These are phyloP conservation scores for Paramormyrops hopkinsi DNA, from an alignment of 2,797 vertebrate genomes.

Conservation along the genomic window DNA sequence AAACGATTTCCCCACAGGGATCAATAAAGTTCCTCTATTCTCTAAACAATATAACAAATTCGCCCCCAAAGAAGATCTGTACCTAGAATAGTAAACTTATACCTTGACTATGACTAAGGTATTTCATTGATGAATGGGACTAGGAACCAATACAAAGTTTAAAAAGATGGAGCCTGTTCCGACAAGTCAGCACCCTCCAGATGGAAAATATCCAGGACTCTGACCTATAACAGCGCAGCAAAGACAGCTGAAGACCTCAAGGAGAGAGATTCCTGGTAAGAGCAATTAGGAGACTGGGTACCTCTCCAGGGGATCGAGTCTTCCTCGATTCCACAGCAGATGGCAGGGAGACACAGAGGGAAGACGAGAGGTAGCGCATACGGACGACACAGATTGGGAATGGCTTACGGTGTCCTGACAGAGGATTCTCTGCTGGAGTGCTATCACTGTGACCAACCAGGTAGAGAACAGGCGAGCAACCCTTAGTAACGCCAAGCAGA, in stretches of 20 bases:
- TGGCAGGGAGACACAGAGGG: conserved; percentile 10
- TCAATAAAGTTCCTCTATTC: neutral
- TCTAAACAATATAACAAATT: neutral
- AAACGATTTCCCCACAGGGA: neutral
- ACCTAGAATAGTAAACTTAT: neutral
- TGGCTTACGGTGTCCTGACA: neutral
- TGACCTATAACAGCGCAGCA: conserved; percentile 11
- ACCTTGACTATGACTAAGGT: neutral
- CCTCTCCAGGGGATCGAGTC: neutral
- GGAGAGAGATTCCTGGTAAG: neutral
- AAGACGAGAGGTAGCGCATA: neutral
- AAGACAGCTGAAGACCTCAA: conserved; percentile 5
- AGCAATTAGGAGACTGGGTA: neutral
- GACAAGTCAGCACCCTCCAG: neutral
- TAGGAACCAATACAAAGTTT: neutral
- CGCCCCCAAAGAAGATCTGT: neutral
- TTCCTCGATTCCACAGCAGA: conserved; percentile 1
- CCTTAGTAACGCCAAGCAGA: neutral
- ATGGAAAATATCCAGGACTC: neutral
- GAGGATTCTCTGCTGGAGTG: neutral
- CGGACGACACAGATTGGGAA: neutral
- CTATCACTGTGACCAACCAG: neutral
- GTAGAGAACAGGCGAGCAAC: neutral
- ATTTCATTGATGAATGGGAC: neutral
- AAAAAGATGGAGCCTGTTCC: neutral